Base-by-base conservation (phyloP, 2,113 vertebrate species). In the Mus spicilegus region DNA sequence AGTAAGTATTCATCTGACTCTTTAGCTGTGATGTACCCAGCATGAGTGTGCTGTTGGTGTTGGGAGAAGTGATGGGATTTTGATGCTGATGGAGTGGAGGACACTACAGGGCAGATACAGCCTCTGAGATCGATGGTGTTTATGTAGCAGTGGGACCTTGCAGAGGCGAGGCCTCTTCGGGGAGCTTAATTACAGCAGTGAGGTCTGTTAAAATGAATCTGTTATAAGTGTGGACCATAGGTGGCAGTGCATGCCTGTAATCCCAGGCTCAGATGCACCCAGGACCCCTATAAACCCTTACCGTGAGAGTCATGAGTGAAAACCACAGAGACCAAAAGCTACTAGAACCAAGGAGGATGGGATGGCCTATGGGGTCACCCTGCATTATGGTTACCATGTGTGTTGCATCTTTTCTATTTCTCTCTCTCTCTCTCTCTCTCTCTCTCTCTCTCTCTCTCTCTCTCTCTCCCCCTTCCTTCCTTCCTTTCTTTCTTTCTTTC, bases 1-100 rank as follows among this genome's bases (percentile, higher is more conserved):
- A 98, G 99, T 99, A 98, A 99, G 99, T 98, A 39, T 39, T 94
- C 26, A 28, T 91, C 95, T 97, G 86, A 39, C 85, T 91, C 58
- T 86, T 2, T 58, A 70, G 88, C 88, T 70, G 28, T 93, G 20
- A n/a, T 84, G 42, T 73, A 26, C 22, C 54, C 30, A 26, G n/a
- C 65, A 46, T 70, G 78, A 81, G 9, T 2, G 0, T 24, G 5
- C 61, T 49, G 28, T 63, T 94, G 33, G 14, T 33, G 26, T 26
- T 33, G n/a, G 8, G 12, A 70, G 84, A 96, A 67, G 76, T 76
- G 90, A 77, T 17, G 30, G 93, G 85, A 9, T 78, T 90, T 88
- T 94, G 75, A 73, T 72, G 91, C 84, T 69, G 67, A 69, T 93
- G 61, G 63, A 80, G 33, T 63, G 19, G 11, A 49, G 22, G 13